A percentile compares a stretch with the other conserved stretches of the same genome.
Evolutionary conservation across 2,797 vertebrate species (phyloP).

Genomic region (Calcarius lapponicus): DNA sequence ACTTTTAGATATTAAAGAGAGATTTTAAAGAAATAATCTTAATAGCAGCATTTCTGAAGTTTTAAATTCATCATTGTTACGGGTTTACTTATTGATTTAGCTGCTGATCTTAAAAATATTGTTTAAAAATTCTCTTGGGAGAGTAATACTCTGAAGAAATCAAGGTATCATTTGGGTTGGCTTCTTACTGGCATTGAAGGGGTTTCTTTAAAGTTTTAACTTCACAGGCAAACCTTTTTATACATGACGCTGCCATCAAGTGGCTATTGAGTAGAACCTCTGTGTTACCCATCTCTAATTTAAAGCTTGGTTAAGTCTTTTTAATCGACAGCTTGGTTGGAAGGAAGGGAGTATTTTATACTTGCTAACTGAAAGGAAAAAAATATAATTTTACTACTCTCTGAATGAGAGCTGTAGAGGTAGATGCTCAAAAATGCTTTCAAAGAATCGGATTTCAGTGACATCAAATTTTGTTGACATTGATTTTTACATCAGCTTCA

Average conservation of each 20-base stretch:
- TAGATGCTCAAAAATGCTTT: neutral
- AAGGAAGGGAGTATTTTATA: neutral
- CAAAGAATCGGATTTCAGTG: neutral
- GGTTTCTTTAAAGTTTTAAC: neutral
- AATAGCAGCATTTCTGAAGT: constrained; percentile 3
- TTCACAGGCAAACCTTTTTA: neutral
- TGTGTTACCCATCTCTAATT: neutral
- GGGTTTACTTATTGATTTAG: constrained; percentile 5
- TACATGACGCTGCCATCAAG: constrained; percentile 47
- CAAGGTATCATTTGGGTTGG: neutral
- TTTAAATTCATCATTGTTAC: neutral
- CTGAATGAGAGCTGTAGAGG: neutral
- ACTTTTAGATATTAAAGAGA: neutral
- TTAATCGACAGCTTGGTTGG: neutral
- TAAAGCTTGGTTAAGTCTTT: too few relatives aligned
- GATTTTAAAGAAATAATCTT: constrained; percentile 37
- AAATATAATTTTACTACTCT: neutral
- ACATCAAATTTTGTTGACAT: neutral
- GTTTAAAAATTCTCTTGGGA: neutral
- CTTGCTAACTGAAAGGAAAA: neutral
- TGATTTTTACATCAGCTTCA: neutral
- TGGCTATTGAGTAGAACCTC: constrained; percentile 30
- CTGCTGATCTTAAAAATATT: constrained; percentile 33
- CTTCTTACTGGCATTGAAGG: neutral
- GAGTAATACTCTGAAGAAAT: neutral